Evolutionary conservation across 1,140 invertebrate genomes (phyloP), one percentile per base, ranked within the genome.

Genomic region (Trichomalopsis sarcophagae): DNA sequence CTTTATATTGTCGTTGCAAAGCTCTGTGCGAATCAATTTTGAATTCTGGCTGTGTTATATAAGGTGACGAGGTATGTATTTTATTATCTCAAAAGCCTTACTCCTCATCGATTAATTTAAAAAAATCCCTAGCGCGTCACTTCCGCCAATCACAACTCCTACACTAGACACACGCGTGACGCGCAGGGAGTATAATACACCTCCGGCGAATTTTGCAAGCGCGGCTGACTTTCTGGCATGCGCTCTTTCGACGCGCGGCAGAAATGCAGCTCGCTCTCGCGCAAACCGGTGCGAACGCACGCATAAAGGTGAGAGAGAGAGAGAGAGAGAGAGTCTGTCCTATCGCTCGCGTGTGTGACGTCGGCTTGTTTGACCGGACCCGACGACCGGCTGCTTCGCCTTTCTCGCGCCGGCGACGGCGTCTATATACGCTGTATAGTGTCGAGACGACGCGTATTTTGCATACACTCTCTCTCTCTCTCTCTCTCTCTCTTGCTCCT

Each of bases 341-440:
- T 76, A 76, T 44, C 55, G 73, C 44, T 62, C 55, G 55, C 21
- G n/a, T 76, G 33, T 68, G 73, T 76, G 73, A 66, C 81, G 73
- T 68, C 30, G 86, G 86, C 85, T 88, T 86, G 87, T 86, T 88
- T 84, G 85, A 89, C 87, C 85, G 87, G 87, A 84, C 78, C 68
- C 82, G 86, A 62, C 82, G 86, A 62, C 30, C 44, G 23, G 40
- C 33, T 73, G n/a, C 21, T 21, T 75, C 17, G 10, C 11, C 73
- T 75, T 44, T 40, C 10, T 33, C 21, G 27, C 27, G 17, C 47
- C 47, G 11, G 47, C 47, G 13, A 17, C 40, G 40, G 33, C 33
- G 9, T 44, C 33, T 36, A 36, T 36, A 36, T 6, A 36, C n/a
- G n/a, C 33, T 36, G 27, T 27, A 30, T 30, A 27, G 69, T 73